phyloP scores from a whole-genome alignment of 1,140 invertebrate species.

The Drosophila pseudoobscura region DNA sequence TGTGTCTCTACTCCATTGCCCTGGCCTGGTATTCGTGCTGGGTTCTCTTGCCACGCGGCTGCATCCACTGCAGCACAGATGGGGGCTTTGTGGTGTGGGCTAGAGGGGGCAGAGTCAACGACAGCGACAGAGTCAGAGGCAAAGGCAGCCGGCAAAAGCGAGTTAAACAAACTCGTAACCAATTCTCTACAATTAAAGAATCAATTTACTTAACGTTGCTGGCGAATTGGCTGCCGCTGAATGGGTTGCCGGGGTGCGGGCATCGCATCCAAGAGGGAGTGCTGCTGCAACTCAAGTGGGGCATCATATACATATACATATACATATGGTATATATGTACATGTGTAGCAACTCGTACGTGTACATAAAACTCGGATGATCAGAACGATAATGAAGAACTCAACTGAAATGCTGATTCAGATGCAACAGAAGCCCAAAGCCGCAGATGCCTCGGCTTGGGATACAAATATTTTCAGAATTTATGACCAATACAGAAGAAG shows the following conservation, averaged over 20 bases:
- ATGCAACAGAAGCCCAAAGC: constrained; percentile 35
- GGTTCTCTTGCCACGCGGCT: constrained; percentile 16
- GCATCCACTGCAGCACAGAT: constrained; percentile 44
- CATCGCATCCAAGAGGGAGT: constrained; percentile 15
- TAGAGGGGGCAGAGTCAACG: not conserved
- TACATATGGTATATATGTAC: not conserved
- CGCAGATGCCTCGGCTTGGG: constrained; percentile 33
- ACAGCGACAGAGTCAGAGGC: constrained; percentile 21
- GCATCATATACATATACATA: constrained; percentile 34
- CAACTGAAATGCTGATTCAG: constrained; percentile 63
- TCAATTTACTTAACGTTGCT: constrained; percentile 79
- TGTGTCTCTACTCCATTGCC: constrained; percentile 11
- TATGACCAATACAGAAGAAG: constrained; percentile 34
- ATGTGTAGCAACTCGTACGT: constrained; percentile 23
- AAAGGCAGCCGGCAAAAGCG: constrained; percentile 49
- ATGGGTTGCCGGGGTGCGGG: constrained; percentile 49
- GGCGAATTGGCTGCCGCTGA: constrained; percentile 65
- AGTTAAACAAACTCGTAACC: constrained; percentile 79
- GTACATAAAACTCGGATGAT: constrained; percentile 59
- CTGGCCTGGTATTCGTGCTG: constrained; percentile 32
- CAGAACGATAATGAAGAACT: constrained; percentile 62
- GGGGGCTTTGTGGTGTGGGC: constrained; percentile 61
- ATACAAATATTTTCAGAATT: constrained; percentile 30
- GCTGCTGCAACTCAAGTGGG: constrained; percentile 65
- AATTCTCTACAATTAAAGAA: constrained; percentile 81